Evolutionary conservation across 2,888 invertebrate genomes (phyloP), one percentile per base, ranked within the genome.

Genomic region (Torymus auratus): DNA sequence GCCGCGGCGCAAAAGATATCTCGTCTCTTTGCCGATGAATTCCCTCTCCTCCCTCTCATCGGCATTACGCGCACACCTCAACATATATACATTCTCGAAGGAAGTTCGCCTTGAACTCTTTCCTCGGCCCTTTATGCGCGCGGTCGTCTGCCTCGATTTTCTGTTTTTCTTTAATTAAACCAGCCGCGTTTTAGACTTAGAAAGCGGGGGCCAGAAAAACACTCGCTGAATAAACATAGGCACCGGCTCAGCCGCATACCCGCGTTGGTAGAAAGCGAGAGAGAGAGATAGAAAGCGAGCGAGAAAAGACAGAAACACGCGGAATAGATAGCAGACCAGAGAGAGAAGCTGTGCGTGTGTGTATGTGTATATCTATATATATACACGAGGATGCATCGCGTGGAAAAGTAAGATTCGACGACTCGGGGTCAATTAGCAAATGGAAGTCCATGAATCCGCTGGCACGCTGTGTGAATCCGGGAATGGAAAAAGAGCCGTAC

Each of bases 351-450:
- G 7, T 28, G 28, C 3, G 20, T 20, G 20, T 20, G 20, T 20
- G 20, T 28, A 2, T 28, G 7, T 28, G 7, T 28, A 2, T 28
- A 28, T 28, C 3, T 23, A 23, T 13, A 60, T 2, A 56, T 60
- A 28, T 17, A 15, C 50, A 41, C 5, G 60, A 3, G 50, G 55
- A 68, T 77, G 64, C 41, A 65, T 41, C 65, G 58, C 50, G 58
- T 53, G 50, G 61, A 58, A n/a, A 50, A 55, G 41, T 62, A 68
- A 78, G 78, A 60, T 78, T 72, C 79, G 70, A 74, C 68, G 73
- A 67, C 68, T 69, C 62, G 62, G 50, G 75, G 70, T 80, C 71
- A 80, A 80, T 80, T 71, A 80, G 75, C 67, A 80, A 80, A 80
- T 80, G 80, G 80, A 80, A 41, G 58, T 20, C 53, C 15, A 65